Percentiles rank a stretch among this genome's conserved stretches.
phyloP scores from a whole-genome alignment of 2,888 invertebrate species.

The Diaphora mendica region DNA sequence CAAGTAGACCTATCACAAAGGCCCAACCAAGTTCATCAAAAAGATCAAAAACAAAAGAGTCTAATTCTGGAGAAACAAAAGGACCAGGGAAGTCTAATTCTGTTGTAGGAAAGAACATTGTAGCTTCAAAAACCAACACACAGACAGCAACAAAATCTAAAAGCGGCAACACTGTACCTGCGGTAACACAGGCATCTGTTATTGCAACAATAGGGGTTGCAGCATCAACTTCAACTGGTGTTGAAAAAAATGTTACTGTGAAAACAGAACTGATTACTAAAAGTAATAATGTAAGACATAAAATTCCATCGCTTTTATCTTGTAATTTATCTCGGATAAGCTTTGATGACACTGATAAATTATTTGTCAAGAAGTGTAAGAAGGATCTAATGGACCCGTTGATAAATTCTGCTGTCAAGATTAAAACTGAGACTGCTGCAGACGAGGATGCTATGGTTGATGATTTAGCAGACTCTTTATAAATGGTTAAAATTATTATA shows the following conservation, averaged over 20 bases:
- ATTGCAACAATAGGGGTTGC: not conserved
- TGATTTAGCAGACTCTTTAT: constrained; percentile 16
- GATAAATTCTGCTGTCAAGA: not conserved
- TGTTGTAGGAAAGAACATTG: not conserved
- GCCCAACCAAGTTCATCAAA: not conserved
- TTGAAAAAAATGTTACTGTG: not conserved
- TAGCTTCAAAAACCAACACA: not conserved
- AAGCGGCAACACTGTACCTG: not conserved
- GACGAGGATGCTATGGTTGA: constrained; percentile 10
- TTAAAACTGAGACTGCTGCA: not conserved
- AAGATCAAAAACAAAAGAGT: not conserved
- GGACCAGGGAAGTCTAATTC: not conserved
- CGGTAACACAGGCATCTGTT: not conserved
- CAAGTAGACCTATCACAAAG: not conserved
- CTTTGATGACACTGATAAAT: not conserved
- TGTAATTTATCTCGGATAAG: constrained; percentile 3
- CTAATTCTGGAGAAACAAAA: not conserved
- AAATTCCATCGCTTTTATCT: constrained; percentile 6
- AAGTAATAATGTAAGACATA: not conserved
- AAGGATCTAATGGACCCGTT: not conserved
- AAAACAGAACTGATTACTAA: not conserved
- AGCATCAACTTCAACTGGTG: not conserved
- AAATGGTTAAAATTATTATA: not conserved
- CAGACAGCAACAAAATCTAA: not conserved
- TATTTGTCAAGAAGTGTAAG: constrained; percentile 5